Percentiles rank a stretch among this genome's conserved stretches.
Conservation (phyloP, 2,888 invertebrate genomes). For the Tipula vernalis region DNA sequence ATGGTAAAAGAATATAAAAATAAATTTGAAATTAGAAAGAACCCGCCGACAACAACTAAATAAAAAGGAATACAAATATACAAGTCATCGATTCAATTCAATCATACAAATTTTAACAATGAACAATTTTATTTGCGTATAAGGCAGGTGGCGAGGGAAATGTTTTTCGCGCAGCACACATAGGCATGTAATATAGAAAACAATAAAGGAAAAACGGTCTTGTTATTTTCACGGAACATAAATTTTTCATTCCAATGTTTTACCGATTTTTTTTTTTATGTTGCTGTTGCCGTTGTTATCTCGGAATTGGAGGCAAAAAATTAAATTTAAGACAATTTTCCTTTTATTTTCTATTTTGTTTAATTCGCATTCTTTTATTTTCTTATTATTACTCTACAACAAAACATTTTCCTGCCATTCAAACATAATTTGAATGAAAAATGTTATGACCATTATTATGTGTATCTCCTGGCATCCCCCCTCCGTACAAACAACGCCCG, state of each 20-base stretch:
- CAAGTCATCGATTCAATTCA: background rate
- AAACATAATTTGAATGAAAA: background rate
- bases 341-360: background rate
- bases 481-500: background rate
- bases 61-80: background rate
- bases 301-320: background rate
- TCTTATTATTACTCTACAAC: background rate
- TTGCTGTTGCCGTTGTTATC: background rate
- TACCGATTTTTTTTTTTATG: background rate
- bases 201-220: background rate
- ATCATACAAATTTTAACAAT: background rate
- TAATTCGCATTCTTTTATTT: background rate
- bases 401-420: background rate
- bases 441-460: background rate
- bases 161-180: background rate
- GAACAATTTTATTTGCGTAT: background rate
- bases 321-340: background rate
- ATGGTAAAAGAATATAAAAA: background rate
- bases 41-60: background rate
- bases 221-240: background rate
- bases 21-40: background rate
- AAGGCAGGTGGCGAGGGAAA: background rate
- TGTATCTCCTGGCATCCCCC: no score
- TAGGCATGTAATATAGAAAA: background rate
- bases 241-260: background rate